phyloP scores from a whole-genome alignment of 1,140 invertebrate genomes.

The Achroia grisella region DNA sequence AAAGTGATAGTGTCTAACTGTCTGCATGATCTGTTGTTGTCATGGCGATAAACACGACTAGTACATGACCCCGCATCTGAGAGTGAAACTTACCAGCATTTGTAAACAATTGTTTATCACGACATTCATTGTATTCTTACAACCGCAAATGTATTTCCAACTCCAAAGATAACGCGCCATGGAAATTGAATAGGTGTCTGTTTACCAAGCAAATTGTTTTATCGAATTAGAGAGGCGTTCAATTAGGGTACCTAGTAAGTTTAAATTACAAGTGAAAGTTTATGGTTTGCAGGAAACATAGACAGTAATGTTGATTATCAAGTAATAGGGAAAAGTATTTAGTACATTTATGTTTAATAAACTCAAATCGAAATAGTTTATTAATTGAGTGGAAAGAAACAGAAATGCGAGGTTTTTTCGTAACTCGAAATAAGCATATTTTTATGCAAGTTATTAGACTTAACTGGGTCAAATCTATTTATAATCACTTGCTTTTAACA shows the following conservation, averaged over 20 bases:
- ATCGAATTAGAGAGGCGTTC: background rate
- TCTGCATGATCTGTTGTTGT: background rate
- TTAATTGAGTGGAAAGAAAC: too few relatives aligned
- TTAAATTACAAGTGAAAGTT: constrained; percentile 16
- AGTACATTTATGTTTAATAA: too few relatives aligned
- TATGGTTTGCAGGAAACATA: background rate
- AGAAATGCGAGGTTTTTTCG: too few relatives aligned
- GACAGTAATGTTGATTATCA: too few relatives aligned
- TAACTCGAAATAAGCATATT: too few relatives aligned
- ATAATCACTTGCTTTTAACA: constrained; percentile 2
- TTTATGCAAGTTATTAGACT: too few relatives aligned
- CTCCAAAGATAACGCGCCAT: constrained; percentile 1
- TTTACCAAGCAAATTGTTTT: background rate
- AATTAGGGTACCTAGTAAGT: constrained; percentile 1
- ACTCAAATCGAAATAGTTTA: too few relatives aligned
- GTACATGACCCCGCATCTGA: constrained; percentile 4
- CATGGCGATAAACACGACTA: constrained; percentile 3
- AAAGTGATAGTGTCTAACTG: constrained; percentile 5
- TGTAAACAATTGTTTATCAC: background rate
- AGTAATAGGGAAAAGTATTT: too few relatives aligned
- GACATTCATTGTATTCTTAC: background rate
- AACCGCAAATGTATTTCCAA: background rate
- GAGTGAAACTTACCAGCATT: constrained; percentile 6
- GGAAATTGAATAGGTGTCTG: background rate
- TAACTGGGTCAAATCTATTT: background rate